Evolutionary conservation across 2,888 invertebrate species (phyloP), one percentile per base, ranked within the genome.

Genomic region (Pterobdella sp.): DNA sequence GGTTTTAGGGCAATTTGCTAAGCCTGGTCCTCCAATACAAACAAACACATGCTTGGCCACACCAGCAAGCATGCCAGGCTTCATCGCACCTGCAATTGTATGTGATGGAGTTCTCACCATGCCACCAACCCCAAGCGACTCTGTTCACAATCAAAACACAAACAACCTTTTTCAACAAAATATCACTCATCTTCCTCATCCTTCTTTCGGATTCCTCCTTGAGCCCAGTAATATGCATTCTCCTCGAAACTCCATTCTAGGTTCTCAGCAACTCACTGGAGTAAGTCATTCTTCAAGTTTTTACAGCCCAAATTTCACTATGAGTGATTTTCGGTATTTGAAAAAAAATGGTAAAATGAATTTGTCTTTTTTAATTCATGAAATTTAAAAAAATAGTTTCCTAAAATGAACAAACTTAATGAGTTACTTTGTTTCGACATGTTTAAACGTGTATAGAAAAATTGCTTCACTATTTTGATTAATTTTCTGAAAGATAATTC

Each of bases 71-170:
- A 14, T 42, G 49, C 7, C 49, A 7, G 49, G 49, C 49, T 42
- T 70, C 14, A 56, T 32, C 26, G 29, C 70, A 3, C 68, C 68
- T 32, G 35, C 70, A 2, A 70, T 70, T 56, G 52, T 70, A 18
- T 70, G 70, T 34, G 70, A 70, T 34, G 70, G 70, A 14, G 37
- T 70, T 34, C 70, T 70, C 31, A 70, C 52, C 52, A 35, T 70
- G 22, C 70, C 70, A 3, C 18, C 56, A 32, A 52, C 70, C 7
- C 56, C 56, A 26, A 32, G 42, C 10, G 52, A 70, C 26, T 18
- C 26, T 29, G 22, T 22, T n/a, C 26, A 32, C n/a, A n/a, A n/a
- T n/a, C 10, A 42, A 42, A 42, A 22, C 49, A 7, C 49, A 7
- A 42, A 42, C 10, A 42, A 42, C 49, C 22, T 14, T 22, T 22